Percentiles rank a stretch among this genome's conserved stretches.
phyloP scores from a whole-genome alignment of 2,888 invertebrate species.

The Oscheius myriophilus region DNA sequence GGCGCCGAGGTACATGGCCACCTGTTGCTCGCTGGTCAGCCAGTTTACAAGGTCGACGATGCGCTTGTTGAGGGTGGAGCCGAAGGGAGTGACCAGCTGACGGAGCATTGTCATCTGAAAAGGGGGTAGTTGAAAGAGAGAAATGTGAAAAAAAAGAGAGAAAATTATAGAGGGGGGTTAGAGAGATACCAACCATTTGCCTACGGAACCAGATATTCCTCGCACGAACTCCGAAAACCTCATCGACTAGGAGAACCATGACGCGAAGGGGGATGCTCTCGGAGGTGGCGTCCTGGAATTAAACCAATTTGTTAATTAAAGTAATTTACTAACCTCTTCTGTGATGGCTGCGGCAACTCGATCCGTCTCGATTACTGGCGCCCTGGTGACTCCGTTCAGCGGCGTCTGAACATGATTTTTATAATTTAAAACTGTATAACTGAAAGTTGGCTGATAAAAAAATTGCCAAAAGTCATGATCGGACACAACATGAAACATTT shows the following conservation, averaged over 20 bases:
- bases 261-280: constrained; percentile 85
- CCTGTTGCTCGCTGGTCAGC: constrained; percentile 86
- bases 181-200: constrained; percentile 76
- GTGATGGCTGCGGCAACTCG: constrained; percentile 57
- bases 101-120: constrained; percentile 76
- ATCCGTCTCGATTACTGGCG: constrained; percentile 47
- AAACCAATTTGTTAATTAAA: not conserved
- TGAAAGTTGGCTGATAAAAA: no score
- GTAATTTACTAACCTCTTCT: constrained; percentile 43
- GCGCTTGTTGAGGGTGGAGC: constrained; percentile 84
- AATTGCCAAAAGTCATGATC: no score
- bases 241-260: constrained; percentile 83
- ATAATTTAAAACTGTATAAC: no score
- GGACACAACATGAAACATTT: no score
- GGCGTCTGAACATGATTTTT: constrained; percentile 33
- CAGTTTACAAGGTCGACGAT: constrained; percentile 88
- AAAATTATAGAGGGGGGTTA: not conserved
- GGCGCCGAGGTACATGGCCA: constrained; percentile 85
- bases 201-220: constrained; percentile 85
- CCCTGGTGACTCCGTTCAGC: constrained; percentile 31
- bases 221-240: constrained; percentile 83
- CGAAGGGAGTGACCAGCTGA: constrained; percentile 83
- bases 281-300: constrained; percentile 32
- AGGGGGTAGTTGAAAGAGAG: constrained; percentile 59
- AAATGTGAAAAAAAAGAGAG: constrained; percentile 71